These are phyloP conservation scores for Mesaphorura yosii DNA, from an alignment of 1,140 invertebrate species.

Conservation along the genomic window DNA sequence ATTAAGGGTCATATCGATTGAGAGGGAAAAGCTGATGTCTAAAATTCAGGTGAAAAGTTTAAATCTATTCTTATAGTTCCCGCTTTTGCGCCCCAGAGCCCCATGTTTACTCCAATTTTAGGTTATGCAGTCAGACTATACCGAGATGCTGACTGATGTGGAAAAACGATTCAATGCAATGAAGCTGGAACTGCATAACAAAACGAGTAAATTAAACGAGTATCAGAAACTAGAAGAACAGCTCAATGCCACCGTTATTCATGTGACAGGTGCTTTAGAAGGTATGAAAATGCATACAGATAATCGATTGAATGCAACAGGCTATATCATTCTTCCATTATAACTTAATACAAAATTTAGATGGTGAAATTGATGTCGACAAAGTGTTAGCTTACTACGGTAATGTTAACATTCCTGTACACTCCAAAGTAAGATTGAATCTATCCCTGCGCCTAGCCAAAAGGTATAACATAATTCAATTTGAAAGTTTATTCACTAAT, in stretches of 20 bases:
- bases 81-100: background rate
- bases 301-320: too few species aligned
- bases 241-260: too few species aligned
- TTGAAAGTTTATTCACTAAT: too few species aligned
- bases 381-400: background rate
- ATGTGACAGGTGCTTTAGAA: too few species aligned
- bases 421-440: background rate
- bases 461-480: too few species aligned
- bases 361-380: background rate
- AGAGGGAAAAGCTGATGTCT: background rate
- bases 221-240: too few species aligned
- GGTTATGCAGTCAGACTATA: background rate
- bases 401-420: background rate
- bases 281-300: too few species aligned
- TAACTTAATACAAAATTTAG: constrained; percentile 1
- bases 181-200: background rate
- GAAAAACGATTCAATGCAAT: background rate
- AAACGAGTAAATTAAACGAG: too few species aligned
- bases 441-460: background rate
- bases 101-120: background rate
- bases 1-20: background rate
- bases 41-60: background rate
- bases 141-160: background rate
- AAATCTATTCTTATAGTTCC: background rate
- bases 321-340: too few species aligned